phyloP scores from a whole-genome alignment of 2,797 vertebrate species.

The Ateles fusciceps region DNA sequence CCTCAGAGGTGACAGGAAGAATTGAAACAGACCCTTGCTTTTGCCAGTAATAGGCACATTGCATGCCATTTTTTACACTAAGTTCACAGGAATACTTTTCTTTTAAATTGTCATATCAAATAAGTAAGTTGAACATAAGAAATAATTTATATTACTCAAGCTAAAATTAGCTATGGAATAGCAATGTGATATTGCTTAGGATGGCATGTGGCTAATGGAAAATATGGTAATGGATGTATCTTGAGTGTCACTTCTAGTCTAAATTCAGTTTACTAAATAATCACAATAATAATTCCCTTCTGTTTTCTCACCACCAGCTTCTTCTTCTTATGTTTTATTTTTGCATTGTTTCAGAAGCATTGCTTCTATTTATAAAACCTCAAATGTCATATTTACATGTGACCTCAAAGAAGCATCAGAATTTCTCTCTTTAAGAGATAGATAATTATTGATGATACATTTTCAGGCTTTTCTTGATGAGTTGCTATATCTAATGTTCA shows the following conservation, averaged over 20 bases:
- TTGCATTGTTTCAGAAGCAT: constrained; percentile 54
- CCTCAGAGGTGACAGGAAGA: not conserved
- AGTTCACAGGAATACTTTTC: constrained; percentile 49
- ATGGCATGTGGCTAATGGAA: constrained; percentile 64
- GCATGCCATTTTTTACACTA: constrained; percentile 27
- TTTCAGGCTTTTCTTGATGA: constrained; percentile 8
- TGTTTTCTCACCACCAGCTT: constrained; percentile 42
- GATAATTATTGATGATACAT: constrained; percentile 49
- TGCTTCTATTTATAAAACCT: constrained; percentile 59
- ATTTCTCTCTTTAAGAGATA: constrained; percentile 49
- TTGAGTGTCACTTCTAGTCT: constrained; percentile 26
- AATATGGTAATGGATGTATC: constrained; percentile 57
- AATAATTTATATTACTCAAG: constrained; percentile 65
- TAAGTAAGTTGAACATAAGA: constrained; percentile 66
- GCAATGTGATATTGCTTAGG: constrained; percentile 55
- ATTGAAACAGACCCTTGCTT: not conserved
- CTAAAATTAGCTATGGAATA: constrained; percentile 65
- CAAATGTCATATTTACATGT: constrained; percentile 68
- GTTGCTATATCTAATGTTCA: not conserved
- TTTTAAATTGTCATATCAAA: constrained; percentile 69
- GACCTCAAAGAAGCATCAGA: constrained; percentile 51
- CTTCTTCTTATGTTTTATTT: constrained; percentile 41
- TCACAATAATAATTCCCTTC: constrained; percentile 56
- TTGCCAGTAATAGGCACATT: not conserved
- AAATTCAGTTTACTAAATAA: constrained; percentile 70